Evolutionary conservation across 2,113 vertebrate species (phyloP).

Genomic region (Lycocorax pyrrhopterus): DNA sequence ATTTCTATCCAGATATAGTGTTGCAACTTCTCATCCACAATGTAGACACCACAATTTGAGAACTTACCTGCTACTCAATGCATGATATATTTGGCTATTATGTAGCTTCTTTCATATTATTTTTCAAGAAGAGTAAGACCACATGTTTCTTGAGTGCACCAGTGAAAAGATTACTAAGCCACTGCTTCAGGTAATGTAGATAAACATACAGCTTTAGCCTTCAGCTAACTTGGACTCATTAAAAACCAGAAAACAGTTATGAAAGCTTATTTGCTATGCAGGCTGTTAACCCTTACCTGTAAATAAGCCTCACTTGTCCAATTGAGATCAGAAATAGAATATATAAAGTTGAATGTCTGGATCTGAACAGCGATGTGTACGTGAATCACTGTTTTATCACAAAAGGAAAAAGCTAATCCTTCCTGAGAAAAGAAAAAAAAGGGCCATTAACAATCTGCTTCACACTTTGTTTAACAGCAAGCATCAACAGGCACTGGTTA

Average conservation of each 20-base stretch:
- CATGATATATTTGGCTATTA: background rate
- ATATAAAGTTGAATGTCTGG: background rate
- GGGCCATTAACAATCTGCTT: background rate
- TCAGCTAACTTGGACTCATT: background rate
- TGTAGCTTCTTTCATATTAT: background rate
- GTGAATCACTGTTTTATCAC: background rate
- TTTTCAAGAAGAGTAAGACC: background rate
- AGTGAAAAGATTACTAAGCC: background rate
- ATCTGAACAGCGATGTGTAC: background rate
- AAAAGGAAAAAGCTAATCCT: background rate
- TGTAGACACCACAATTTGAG: background rate
- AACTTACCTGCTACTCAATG: background rate
- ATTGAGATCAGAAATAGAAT: background rate
- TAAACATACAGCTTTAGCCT: background rate
- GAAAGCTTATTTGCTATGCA: background rate
- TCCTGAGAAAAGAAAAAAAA: background rate
- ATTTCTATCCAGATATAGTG: background rate
- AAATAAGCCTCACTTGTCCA: background rate
- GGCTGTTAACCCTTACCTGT: background rate
- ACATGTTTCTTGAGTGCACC: background rate
- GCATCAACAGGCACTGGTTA: background rate
- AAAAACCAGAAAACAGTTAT: background rate
- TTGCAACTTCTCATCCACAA: background rate
- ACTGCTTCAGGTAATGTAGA: background rate
- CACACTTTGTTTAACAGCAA: constrained; percentile 6